Percentiles rank a stretch among this genome's conserved stretches.
Evolutionary conservation across 1,140 invertebrate species (phyloP).

Genomic region (Leptonema lineaticorne): DNA sequence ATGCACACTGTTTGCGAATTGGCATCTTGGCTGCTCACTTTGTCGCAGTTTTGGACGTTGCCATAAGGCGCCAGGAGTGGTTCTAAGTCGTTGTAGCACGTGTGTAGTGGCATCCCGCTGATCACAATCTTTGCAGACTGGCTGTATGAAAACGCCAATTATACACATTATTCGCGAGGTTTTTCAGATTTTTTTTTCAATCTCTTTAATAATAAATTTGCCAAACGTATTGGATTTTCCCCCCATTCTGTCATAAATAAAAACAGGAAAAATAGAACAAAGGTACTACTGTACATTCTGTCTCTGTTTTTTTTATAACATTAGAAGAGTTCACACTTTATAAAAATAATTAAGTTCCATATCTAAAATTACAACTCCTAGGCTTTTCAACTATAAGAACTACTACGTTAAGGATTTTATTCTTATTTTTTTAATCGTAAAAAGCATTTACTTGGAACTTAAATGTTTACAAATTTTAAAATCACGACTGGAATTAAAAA

Average conservation of each 20-base stretch:
- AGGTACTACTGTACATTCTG: too few relatives aligned
- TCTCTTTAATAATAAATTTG: not conserved
- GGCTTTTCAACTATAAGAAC: too few relatives aligned
- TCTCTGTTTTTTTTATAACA: too few relatives aligned
- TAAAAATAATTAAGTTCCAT: too few relatives aligned
- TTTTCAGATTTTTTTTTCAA: not conserved
- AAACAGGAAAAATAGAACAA: too few relatives aligned
- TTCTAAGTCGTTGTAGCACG: slow-evolving; percentile 82
- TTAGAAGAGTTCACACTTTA: too few relatives aligned
- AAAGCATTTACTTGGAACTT: too few relatives aligned
- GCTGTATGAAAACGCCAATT: slow-evolving; percentile 61
- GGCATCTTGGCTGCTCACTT: slow-evolving; percentile 74
- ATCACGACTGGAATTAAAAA: too few relatives aligned
- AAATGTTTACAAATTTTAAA: too few relatives aligned
- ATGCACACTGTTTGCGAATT: slow-evolving; percentile 78
- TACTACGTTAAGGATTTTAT: too few relatives aligned
- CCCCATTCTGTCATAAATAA: slow-evolving; percentile 21
- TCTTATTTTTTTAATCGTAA: too few relatives aligned
- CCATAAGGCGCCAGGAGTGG: slow-evolving; percentile 77
- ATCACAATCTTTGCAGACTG: slow-evolving; percentile 80
- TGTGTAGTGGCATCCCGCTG: slow-evolving; percentile 80
- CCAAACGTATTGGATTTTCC: slow-evolving; percentile 20
- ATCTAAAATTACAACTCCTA: too few relatives aligned
- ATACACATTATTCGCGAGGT: slow-evolving; percentile 27
- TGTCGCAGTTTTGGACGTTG: slow-evolving; percentile 81